Evolutionary conservation across 2,113 vertebrate genomes (phyloP).

Genomic region (Nothoprocta perdicaria): DNA sequence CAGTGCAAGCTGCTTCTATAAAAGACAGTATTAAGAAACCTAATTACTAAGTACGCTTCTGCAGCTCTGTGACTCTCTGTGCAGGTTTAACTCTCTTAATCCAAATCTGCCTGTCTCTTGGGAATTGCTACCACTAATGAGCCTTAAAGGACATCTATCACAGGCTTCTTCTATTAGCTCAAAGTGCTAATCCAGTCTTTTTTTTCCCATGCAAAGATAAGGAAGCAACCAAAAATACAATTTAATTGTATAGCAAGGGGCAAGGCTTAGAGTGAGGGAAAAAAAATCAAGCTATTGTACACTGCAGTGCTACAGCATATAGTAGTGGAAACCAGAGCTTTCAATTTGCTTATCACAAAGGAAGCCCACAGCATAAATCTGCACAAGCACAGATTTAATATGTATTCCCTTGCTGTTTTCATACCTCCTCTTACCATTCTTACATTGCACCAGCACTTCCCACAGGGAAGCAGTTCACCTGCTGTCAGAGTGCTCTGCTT

Average conservation of each 20-base stretch:
- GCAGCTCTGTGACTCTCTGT: not conserved
- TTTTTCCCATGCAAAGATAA: not conserved
- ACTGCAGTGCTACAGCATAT: not conserved
- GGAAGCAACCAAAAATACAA: not conserved
- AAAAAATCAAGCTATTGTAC: not conserved
- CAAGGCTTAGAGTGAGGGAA: not conserved
- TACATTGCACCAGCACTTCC: not conserved
- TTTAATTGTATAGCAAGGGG: not conserved
- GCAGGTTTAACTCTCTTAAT: constrained; percentile 68
- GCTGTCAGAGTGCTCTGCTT: not conserved
- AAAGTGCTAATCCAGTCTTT: constrained; percentile 42
- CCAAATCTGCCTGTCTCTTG: constrained; percentile 54
- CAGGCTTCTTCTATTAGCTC: not conserved
- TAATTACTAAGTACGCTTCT: constrained; percentile 6
- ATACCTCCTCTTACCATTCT: not conserved
- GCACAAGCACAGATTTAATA: not conserved
- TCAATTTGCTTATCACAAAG: accelerated
- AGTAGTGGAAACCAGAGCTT: not conserved
- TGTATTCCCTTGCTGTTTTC: accelerated
- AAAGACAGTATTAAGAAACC: constrained; percentile 34
- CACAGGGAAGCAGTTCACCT: not conserved
- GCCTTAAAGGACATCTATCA: not conserved
- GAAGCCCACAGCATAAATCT: not conserved
- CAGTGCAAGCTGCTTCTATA: not conserved
- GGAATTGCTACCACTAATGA: constrained; percentile 48